These are phyloP conservation scores for Pegoplata infirma DNA, from an alignment of 2,888 invertebrate species.

Conservation along the genomic window DNA sequence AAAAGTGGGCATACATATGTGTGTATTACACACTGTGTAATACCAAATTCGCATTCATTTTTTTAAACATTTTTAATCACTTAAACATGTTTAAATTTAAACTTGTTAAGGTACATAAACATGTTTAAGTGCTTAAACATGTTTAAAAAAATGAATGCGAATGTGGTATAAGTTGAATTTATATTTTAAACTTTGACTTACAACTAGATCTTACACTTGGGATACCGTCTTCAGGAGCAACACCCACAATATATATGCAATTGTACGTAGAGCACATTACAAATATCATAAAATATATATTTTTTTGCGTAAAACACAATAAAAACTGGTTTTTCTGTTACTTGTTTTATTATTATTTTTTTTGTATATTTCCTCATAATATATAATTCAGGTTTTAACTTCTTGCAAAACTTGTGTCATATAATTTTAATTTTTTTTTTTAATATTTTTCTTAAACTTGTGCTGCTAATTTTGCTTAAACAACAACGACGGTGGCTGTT, in stretches of 20 bases:
- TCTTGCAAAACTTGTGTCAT: constrained; percentile 50
- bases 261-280: constrained; percentile 10
- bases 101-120: too few relatives aligned
- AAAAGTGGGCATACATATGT: too few relatives aligned
- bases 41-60: too few relatives aligned
- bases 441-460: constrained; percentile 16
- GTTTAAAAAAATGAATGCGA: too few relatives aligned
- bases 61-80: too few relatives aligned
- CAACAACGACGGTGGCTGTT: not conserved
- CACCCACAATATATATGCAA: constrained; percentile 33
- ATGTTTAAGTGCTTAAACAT: too few relatives aligned
- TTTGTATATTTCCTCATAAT: constrained; percentile 30
- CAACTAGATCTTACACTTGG: not conserved
- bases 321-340: constrained; percentile 16
- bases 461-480: constrained; percentile 14
- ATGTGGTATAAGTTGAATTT: too few relatives aligned
- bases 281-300: constrained; percentile 7
- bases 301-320: constrained; percentile 1
- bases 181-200: too few relatives aligned
- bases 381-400: constrained; percentile 53
- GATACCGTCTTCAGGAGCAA: not conserved
- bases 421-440: constrained; percentile 25
- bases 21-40: too few relatives aligned
- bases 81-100: too few relatives aligned
- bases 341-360: too few relatives aligned